Evolutionary conservation across 1,140 invertebrate genomes (phyloP).

Genomic region (Drosophila nasuta): DNA sequence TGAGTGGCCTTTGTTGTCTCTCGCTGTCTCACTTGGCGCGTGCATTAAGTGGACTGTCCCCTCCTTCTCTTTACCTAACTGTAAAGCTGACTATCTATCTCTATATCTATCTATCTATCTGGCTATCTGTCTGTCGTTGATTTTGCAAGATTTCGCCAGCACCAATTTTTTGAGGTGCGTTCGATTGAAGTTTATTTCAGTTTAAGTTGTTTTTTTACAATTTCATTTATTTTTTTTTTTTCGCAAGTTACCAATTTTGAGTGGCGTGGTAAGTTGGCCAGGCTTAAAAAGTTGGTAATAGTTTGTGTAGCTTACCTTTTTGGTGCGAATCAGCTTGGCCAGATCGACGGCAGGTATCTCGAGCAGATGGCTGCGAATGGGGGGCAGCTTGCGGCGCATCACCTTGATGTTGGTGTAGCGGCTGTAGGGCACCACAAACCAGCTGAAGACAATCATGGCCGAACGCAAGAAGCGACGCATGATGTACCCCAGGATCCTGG

Average conservation of each 20-base stretch:
- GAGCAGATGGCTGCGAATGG: conserved; percentile 87
- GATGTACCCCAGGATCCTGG: conserved; percentile 85
- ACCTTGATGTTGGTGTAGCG: conserved; percentile 88
- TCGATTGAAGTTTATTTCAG: conserved; percentile 17
- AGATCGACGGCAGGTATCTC: conserved; percentile 87
- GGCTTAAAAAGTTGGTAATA: conserved; percentile 45
- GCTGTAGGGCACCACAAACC: conserved; percentile 84
- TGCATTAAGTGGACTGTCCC: conserved; percentile 18
- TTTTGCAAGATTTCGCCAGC: conserved; percentile 67
- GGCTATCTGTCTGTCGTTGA: conserved; percentile 31
- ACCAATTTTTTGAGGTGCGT: conserved; percentile 42
- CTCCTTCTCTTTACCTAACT: not conserved
- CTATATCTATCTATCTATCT: not conserved
- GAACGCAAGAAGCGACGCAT: conserved; percentile 84
- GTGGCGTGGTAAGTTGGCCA: conserved; percentile 7
- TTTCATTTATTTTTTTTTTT: conserved; percentile 12
- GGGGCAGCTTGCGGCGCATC: conserved; percentile 87
- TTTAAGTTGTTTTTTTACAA: not conserved
- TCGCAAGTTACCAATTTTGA: conserved; percentile 43
- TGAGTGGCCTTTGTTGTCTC: conserved; percentile 17
- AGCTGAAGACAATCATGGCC: conserved; percentile 85
- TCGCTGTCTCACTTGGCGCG: not conserved
- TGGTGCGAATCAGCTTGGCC: conserved; percentile 87
- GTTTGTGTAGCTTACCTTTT: conserved; percentile 85
- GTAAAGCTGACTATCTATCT: not conserved